phyloP scores from a whole-genome alignment of 2,113 vertebrate species.

The Paradoxurus hermaphroditus region DNA sequence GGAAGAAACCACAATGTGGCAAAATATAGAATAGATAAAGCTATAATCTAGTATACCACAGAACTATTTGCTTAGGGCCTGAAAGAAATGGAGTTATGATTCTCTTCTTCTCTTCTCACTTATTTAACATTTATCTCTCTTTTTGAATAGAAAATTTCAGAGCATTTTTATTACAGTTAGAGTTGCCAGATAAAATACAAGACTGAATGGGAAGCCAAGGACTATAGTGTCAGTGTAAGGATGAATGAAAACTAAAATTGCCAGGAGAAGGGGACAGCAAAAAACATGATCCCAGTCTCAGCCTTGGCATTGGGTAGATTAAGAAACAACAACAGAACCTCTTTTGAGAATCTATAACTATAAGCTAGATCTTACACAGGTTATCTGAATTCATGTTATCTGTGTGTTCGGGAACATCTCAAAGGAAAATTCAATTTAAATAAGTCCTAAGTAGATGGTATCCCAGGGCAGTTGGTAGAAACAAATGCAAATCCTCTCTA shows the following conservation, averaged over 20 bases:
- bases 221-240: background rate
- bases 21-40: background rate
- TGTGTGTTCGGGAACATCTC: background rate
- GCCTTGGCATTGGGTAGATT: background rate
- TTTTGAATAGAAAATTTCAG: background rate
- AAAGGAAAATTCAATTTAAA: background rate
- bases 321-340: background rate
- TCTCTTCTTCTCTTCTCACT: background rate
- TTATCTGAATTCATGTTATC: background rate
- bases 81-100: background rate
- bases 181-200: background rate
- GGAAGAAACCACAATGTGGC: background rate
- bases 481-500: background rate
- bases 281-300: background rate
- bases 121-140: background rate
- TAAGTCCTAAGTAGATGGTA: background rate
- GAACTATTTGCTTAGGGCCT: background rate
- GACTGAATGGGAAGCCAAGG: background rate
- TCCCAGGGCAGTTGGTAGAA: background rate
- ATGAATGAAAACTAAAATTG: conserved; percentile 10
- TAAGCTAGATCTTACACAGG: background rate
- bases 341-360: background rate
- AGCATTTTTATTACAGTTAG: conserved; percentile 2
- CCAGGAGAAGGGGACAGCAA: background rate
- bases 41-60: background rate